Base-by-base conservation (phyloP, 2,888 invertebrate genomes). In the Mayetiola destructor region DNA sequence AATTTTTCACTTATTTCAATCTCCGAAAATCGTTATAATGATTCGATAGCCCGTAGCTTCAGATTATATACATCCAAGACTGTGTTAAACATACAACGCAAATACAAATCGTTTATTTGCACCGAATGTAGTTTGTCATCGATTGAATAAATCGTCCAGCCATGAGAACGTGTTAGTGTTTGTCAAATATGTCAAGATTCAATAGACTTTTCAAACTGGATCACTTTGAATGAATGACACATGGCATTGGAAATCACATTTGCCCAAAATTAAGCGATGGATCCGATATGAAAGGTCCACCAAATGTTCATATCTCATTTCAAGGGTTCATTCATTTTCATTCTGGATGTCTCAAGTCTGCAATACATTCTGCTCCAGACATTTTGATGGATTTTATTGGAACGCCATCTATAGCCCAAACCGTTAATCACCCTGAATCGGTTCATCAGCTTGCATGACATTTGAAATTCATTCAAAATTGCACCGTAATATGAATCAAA, bases 61-160 rank as follows among this genome's bases (percentile, higher is more conserved):
- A 32, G 12, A 9, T 32, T 48, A 27, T 48, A 48, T 48, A 48
- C 23, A 42, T n/a, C n/a, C 39, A 42, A 42, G 5, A 23, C 14
- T 42, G 21, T 6, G 21, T 9, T 12, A 42, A 42, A 42, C 42
- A 23, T 21, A 42, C 23, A n/a, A 27, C 48, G 27, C 48, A 48
- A 48, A 48, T n/a, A 48, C 48, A 48, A 27, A 16, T 14, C 14
- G 32, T 12, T 48, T 48, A 27, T 48, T 48, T 23, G 27, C 27
- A 27, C 27, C 48, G 48, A 48, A 48, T 27, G 27, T 48, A 48
- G 48, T 27, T 27, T 48, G 48, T 48, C 48, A 48, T 23, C 27
- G 27, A n/a, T n/a, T n/a, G n/a, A n/a, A n/a, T n/a, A n/a, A n/a
- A n/a, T n/a, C n/a, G 1, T 16, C 14, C 23, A n/a, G 2, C 32